These are phyloP conservation scores for Cheilosia impressa DNA, from an alignment of 2,888 invertebrate genomes.

Conservation along the genomic window DNA sequence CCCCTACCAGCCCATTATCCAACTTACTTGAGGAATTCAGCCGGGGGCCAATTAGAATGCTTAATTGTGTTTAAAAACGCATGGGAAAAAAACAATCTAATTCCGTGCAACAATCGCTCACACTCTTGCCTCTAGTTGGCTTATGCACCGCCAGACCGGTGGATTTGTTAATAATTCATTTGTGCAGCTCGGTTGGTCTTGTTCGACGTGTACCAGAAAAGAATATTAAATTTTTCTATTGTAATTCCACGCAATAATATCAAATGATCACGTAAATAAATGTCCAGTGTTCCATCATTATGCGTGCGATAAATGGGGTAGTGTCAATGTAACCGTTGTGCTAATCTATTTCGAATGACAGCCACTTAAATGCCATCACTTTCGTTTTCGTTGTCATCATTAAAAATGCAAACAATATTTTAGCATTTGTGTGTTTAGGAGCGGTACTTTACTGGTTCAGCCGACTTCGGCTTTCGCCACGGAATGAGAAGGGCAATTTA, in stretches of 20 bases:
- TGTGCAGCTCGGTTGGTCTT: slow-evolving; percentile 39
- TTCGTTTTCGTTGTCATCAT: slow-evolving; percentile 63
- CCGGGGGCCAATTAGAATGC: slow-evolving; percentile 48
- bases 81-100: slow-evolving; percentile 60
- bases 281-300: slow-evolving; percentile 24
- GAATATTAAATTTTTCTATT: slow-evolving; percentile 51
- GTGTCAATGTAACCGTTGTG: slow-evolving; percentile 15
- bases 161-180: slow-evolving; percentile 52
- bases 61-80: slow-evolving; percentile 65
- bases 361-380: slow-evolving; percentile 46
- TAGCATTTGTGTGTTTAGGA: slow-evolving; percentile 19
- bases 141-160: slow-evolving; percentile 15
- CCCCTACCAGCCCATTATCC: slow-evolving; percentile 6
- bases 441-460: slow-evolving; percentile 42
- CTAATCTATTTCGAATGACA: slow-evolving; percentile 37
- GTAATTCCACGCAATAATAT: slow-evolving; percentile 34
- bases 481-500: slow-evolving; percentile 8
- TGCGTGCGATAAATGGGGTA: slow-evolving; percentile 8
- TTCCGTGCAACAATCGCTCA: slow-evolving; percentile 34
- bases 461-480: slow-evolving; percentile 49
- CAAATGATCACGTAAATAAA: slow-evolving; percentile 43
- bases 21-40: slow-evolving; percentile 41
- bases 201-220: slow-evolving; percentile 39
- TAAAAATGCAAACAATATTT: slow-evolving; percentile 62
- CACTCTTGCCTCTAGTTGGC: background rate